Base-by-base conservation (phyloP, 2,113 vertebrate genomes). In the Sclerurus mexicanus region DNA sequence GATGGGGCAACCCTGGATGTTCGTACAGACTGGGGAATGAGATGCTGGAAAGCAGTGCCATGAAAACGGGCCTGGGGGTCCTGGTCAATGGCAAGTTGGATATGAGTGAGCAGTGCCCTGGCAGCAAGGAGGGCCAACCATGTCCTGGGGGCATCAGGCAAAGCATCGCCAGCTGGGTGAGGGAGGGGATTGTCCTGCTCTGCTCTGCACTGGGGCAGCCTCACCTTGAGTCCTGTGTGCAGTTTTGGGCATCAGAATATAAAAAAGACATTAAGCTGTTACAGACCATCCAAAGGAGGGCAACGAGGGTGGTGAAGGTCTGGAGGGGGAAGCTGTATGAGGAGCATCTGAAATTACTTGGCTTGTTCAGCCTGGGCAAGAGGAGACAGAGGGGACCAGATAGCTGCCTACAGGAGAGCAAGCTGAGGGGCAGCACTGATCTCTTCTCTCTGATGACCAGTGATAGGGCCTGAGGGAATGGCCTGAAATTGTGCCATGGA, bases 51-150 rank as follows among this genome's bases (percentile, higher is more conserved):
- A 74, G 14, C 37, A 81, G 33, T 0, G 2, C 18, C 3, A 1
- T 0, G 0, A 1, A 73, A 88, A 73, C 23, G 12, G 2, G 20
- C 37, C 1, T n/a, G 19, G 2, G 35, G 5, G 4, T 66, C 27
- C 37, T 66, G 59, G 52, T 2, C 1, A 0, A 15, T 10, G 6
- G 1, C 1, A 19, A 30, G 42, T 2, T 27, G 31, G 14, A 19
- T 12, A 2, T 1, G 11, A 42, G 9, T 11, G 42, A 89, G 68
- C 44, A 81, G 50, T 23, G 50, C 42, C 25, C 68, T 58, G 76
- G 50, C 40, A 64, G 67, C 21, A 67, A 58, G 68, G 52, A 78
- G 46, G 12, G 33, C 3, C 73, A 37, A 0, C 3, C 6, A 2
- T 80, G 49, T 42, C 58, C 75, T 47, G 58, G 17, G 24, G 13